These are phyloP conservation scores for Menidia beryllina DNA, from an alignment of 2,113 vertebrate species.

Conservation along the genomic window DNA sequence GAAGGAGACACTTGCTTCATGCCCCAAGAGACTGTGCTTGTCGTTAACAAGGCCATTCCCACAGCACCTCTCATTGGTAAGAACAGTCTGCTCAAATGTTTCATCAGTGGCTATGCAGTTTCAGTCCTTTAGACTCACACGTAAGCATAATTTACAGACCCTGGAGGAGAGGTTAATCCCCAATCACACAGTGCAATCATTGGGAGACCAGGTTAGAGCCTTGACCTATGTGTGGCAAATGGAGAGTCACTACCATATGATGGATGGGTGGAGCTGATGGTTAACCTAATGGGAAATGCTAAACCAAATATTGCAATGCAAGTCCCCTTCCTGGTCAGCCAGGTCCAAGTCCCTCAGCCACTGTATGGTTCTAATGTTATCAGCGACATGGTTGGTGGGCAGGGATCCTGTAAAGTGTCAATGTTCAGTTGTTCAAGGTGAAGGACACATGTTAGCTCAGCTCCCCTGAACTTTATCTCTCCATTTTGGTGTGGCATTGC, in stretches of 20 bases:
- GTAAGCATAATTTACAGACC: background rate
- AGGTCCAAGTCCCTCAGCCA: background rate
- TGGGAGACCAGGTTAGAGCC: background rate
- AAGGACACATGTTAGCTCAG: too few relatives aligned
- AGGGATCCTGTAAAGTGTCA: too few relatives aligned
- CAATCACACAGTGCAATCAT: background rate
- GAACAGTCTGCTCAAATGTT: background rate
- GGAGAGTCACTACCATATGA: background rate
- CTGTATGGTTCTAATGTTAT: background rate
- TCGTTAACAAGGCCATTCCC: background rate
- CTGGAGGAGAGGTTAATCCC: background rate
- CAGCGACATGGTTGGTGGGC: background rate
- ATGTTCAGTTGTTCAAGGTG: too few relatives aligned
- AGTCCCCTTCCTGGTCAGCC: background rate
- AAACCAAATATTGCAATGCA: slow-evolving; percentile 1
- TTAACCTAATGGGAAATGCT: background rate
- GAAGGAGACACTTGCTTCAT: too few relatives aligned
- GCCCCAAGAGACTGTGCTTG: too few relatives aligned
- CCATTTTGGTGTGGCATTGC: too few relatives aligned
- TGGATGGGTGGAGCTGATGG: background rate
- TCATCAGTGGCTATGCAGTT: background rate
- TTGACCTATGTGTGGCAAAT: background rate
- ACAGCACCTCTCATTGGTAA: slow-evolving; percentile 14
- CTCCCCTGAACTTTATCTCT: too few relatives aligned
- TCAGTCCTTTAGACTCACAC: background rate